A percentile compares a stretch with the other conserved stretches of the same genome.
These are phyloP conservation scores for Tetramorium bicarinatum DNA, from an alignment of 2,888 invertebrate species.

Conservation along the genomic window DNA sequence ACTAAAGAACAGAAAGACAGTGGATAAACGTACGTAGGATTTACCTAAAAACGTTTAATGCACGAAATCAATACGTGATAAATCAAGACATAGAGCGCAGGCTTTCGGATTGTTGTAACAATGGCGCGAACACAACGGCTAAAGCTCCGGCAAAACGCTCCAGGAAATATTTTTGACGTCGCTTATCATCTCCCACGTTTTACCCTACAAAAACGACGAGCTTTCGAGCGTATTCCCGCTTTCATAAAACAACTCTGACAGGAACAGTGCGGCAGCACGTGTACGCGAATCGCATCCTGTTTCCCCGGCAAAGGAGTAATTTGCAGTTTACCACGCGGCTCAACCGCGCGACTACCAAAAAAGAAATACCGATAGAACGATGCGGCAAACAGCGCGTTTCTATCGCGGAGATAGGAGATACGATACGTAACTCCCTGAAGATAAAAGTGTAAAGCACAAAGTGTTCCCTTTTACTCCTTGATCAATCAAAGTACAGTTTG, in stretches of 20 bases:
- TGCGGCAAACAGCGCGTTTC: constrained; percentile 24
- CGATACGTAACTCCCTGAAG: neutral
- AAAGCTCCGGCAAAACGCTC: constrained; percentile 59
- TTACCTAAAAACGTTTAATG: constrained; percentile 8
- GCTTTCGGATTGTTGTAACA: constrained; percentile 38
- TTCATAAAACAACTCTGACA: constrained; percentile 68
- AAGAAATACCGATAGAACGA: constrained; percentile 47
- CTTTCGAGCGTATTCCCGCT: constrained; percentile 69
- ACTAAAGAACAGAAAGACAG: neutral
- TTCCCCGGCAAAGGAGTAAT: constrained; percentile 61
- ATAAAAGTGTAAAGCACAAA: constrained; percentile 20
- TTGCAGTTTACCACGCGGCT: constrained; percentile 61
- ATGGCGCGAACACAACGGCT: constrained; percentile 9
- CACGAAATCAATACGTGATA: constrained; percentile 24
- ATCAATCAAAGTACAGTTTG: neutral
- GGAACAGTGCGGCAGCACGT: constrained; percentile 65
- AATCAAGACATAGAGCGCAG: constrained; percentile 29
- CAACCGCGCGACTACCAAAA: constrained; percentile 37
- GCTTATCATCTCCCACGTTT: constrained; percentile 73
- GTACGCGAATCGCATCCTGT: constrained; percentile 62
- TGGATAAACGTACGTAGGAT: neutral
- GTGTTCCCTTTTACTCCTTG: neutral
- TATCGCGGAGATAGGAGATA: constrained; percentile 31
- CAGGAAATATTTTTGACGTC: constrained; percentile 75
- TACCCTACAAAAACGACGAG: constrained; percentile 71